Percentiles rank a stretch among this genome's conserved stretches.
These are phyloP conservation scores for Bubo blakistoni DNA, from an alignment of 2,113 vertebrate genomes.

Conservation along the genomic window DNA sequence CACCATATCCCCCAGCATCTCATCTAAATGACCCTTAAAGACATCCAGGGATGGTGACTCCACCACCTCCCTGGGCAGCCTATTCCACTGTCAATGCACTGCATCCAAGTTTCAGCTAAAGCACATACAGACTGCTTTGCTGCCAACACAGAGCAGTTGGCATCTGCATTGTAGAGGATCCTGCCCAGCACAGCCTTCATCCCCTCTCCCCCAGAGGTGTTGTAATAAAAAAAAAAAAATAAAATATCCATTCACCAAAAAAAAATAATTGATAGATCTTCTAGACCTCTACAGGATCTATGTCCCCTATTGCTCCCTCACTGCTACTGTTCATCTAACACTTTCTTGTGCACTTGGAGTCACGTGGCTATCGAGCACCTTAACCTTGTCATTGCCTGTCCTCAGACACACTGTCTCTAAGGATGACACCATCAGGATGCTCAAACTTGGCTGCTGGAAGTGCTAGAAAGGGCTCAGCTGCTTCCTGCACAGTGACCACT, in stretches of 20 bases:
- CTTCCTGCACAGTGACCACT: not conserved
- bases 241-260: not conserved
- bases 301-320: not conserved
- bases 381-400: not conserved
- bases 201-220: not conserved
- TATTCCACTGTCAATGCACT: not conserved
- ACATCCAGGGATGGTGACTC: too few relatives aligned
- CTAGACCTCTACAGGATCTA: not conserved
- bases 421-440: not conserved
- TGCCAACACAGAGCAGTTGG: not conserved
- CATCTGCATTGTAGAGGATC: not conserved
- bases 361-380: not conserved
- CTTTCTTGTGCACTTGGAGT: not conserved
- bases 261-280: not conserved
- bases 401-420: not conserved
- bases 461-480: not conserved
- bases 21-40: too few relatives aligned
- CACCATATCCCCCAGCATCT: too few relatives aligned
- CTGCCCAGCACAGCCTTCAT: rapidly evolving
- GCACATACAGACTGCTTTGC: not conserved
- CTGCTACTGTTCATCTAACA: not conserved
- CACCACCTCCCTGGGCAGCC: too few relatives aligned
- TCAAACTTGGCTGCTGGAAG: not conserved
- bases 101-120: not conserved
- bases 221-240: not conserved